Evolutionary conservation across 2,797 vertebrate genomes (phyloP), one percentile per base, ranked within the genome.

Genomic region (Chaunax sp.): DNA sequence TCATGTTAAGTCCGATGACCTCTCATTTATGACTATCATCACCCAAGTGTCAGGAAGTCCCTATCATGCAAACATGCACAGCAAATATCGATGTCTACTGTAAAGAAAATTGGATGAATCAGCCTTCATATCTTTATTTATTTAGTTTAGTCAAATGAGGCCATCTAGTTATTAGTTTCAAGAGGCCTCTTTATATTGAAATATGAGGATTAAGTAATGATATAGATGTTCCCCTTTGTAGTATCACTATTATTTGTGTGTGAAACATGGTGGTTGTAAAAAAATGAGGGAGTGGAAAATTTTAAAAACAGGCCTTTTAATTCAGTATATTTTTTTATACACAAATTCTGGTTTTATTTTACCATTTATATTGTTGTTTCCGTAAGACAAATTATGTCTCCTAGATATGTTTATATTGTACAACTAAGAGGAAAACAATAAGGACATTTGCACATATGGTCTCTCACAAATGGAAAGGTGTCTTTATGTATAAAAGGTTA

Each of bases 371-470:
- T 16, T 16, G 6, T 37, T 37, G 13, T 25, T 49, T 50, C 5
- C 6, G 14, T 23, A 50, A 14, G 25, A 30, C 1, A 51, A 30
- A n/a, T 35, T 2, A 35, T 7, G 49, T 51, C 16, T 30, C 14
- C 16, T 73, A 30, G 50, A 43, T 35, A 14, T 54, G 12, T 72
- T 55, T 65, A 28, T 62, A 4, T 72, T 81, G 25, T 52, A 69
- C 35, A 57, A 12, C 41, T 62, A 16, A 10, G 10, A 11, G 33
- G 8, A 10, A 35, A 35, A 11, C 33, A 35, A n/a, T 62, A 38
- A 74, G 30, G 63, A 54, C 77, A 59, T 86, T 87, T 89, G 81
- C 77, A 83, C 82, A 51, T n/a, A 50, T 65, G 45, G 15, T 71
- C 11, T 61, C 44, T 35, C 43, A 58, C 14, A 26, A 19, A 45